These are phyloP conservation scores for Propsilocerus akamusi DNA, from an alignment of 1,140 invertebrate species.

Conservation along the genomic window DNA sequence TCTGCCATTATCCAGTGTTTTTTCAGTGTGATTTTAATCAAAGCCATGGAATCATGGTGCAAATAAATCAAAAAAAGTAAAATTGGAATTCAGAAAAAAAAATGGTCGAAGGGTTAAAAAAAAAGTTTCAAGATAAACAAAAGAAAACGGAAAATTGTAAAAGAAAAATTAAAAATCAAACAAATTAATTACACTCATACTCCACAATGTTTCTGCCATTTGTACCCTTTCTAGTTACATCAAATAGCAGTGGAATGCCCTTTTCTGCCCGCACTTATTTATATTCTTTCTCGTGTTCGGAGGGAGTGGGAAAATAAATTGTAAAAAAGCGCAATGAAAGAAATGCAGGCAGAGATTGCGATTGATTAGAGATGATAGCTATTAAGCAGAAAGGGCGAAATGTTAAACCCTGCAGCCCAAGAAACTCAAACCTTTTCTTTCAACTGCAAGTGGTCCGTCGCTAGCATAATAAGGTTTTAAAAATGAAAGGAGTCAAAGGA, in stretches of 20 bases:
- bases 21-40: conserved; percentile 3
- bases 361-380: conserved; percentile 2
- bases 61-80: not conserved
- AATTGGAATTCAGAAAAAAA: not conserved
- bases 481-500: no score
- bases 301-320: not conserved
- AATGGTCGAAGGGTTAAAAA: not conserved
- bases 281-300: not conserved
- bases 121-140: conserved; percentile 1
- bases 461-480: no score
- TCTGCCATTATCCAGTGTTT: not conserved
- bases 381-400: no score
- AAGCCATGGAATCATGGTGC: not conserved
- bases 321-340: conserved; percentile 2
- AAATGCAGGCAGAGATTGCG: not conserved
- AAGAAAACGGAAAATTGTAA: not conserved
- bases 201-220: not conserved
- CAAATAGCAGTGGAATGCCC: not conserved
- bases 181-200: conserved; percentile 2
- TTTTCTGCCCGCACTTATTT: not conserved
- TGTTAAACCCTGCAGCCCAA: no score
- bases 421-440: no score
- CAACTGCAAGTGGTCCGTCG: no score
- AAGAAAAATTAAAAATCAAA: conserved; percentile 4
- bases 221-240: not conserved